Conservation (phyloP, 2,888 invertebrate genomes). For the Drosophila nr. medialis region DNA sequence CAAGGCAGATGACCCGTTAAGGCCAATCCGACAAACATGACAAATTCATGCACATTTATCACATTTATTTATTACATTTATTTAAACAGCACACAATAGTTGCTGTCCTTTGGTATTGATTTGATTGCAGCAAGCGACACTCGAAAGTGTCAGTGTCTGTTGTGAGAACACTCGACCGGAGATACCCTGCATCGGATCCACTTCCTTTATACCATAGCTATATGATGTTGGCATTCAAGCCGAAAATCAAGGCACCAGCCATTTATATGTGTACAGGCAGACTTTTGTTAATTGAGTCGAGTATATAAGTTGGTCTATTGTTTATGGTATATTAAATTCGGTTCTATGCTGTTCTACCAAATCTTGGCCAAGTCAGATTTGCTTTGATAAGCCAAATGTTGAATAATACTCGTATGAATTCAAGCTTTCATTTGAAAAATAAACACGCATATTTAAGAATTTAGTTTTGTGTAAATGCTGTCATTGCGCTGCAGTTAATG, state of each 20-base stretch:
- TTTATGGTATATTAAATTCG: not conserved
- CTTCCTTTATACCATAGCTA: too few species aligned
- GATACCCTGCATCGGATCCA: not conserved
- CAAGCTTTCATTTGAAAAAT: not conserved
- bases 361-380: not conserved
- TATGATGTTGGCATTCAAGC: not conserved
- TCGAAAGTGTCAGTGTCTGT: not conserved
- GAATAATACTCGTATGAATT: not conserved
- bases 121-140: not conserved
- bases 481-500: not conserved
- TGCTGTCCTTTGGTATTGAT: not conserved
- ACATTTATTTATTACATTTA: conserved; percentile 7
- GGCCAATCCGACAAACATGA: conserved; percentile 37
- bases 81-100: not conserved
- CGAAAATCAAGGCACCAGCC: not conserved
- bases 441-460: not conserved
- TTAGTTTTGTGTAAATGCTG: not conserved
- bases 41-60: conserved; percentile 55
- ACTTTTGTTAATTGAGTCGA: not conserved
- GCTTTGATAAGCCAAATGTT: not conserved
- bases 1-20: conserved; percentile 24
- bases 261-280: not conserved
- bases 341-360: not conserved
- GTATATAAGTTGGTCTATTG: not conserved
- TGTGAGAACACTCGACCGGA: not conserved